Percentiles rank a stretch among this genome's conserved stretches.
phyloP scores from a whole-genome alignment of 2,797 vertebrate species.

The Channa striata region DNA sequence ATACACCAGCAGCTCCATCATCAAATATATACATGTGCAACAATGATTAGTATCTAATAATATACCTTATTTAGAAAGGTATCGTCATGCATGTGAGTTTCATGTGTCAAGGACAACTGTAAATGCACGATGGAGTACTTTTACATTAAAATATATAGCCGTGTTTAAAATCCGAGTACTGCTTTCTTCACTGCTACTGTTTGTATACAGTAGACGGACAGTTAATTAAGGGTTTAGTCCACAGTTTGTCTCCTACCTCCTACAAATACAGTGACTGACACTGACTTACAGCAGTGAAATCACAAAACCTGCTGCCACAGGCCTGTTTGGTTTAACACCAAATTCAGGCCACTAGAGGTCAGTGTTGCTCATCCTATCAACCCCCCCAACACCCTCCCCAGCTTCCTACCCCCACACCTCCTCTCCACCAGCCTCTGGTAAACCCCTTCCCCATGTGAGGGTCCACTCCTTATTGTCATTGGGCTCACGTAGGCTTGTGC shows the following conservation, averaged over 20 bases:
- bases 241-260: neutral
- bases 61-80: neutral
- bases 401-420: conserved; percentile 30
- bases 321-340: neutral
- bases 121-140: neutral
- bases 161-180: neutral
- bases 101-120: neutral
- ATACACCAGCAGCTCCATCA: neutral
- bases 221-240: conserved; percentile 5
- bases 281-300: neutral
- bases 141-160: neutral
- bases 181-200: neutral
- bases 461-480: conserved; percentile 85
- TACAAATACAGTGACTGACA: neutral
- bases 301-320: neutral
- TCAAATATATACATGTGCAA: neutral
- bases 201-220: neutral
- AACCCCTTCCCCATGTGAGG: conserved; percentile 55
- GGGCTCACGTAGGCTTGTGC: conserved; percentile 84
- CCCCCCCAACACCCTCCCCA: conserved; percentile 2
- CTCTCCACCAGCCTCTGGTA: conserved; percentile 47
- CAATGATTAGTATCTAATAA: neutral
- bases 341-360: conserved; percentile 77
- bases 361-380: conserved; percentile 76
- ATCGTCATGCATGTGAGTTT: neutral